phyloP scores from a whole-genome alignment of 2,113 vertebrate genomes.

The Oreochromis tanganicae region DNA sequence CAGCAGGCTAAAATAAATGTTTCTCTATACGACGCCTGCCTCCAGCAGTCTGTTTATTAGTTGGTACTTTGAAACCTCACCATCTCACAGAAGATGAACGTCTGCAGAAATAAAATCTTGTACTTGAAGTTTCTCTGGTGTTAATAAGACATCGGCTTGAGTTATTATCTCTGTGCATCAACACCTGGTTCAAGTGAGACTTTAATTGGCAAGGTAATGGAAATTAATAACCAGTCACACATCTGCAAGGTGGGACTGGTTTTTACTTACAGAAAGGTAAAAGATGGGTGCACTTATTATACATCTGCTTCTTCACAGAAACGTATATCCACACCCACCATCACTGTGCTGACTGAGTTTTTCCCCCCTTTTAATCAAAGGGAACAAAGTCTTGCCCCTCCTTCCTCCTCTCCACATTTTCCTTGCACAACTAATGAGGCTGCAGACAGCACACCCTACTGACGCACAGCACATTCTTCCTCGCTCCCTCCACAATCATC shows the following conservation, averaged over 20 bases:
- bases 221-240: conserved; percentile 9
- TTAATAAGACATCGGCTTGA: not conserved
- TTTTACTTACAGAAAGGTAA: conserved; percentile 33
- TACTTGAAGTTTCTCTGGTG: not conserved
- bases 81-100: not conserved
- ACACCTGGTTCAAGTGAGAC: not conserved
- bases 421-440: conserved; percentile 22
- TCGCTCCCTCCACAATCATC: not conserved
- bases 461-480: not conserved
- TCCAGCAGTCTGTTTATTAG: not conserved
- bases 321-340: not conserved
- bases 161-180: not conserved
- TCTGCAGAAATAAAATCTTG: not conserved
- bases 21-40: not conserved
- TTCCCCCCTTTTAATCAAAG: not conserved
- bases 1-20: not conserved
- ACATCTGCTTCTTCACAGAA: not conserved
- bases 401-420: conserved; percentile 1
- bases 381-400: conserved; percentile 19
- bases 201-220: not conserved
- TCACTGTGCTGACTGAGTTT: conserved; percentile 4
- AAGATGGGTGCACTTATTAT: not conserved
- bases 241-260: not conserved
- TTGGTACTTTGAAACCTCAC: not conserved
- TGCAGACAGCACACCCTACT: conserved; percentile 36